Evolutionary conservation across 2,797 vertebrate species (phyloP), one percentile per base, ranked within the genome.

Genomic region (Coluber constrictor): DNA sequence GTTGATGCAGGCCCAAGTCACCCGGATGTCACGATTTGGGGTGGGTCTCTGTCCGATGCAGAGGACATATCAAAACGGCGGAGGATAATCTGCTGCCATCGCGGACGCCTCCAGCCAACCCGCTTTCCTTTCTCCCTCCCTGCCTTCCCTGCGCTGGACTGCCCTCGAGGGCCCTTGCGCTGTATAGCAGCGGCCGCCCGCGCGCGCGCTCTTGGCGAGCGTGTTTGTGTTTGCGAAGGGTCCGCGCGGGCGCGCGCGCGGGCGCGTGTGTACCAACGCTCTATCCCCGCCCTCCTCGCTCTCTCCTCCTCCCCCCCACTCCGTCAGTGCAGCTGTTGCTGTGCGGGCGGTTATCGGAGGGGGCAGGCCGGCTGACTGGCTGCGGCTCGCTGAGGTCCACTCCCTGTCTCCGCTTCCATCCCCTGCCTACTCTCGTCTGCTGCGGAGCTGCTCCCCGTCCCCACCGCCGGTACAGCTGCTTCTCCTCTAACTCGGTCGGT

Each of bases 251-350:
- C 2, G 8, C 5, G 0, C 47, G 47, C 51, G n/a, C 51, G 59
- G 8, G 29, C 0, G 56, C 0, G 74, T 9, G 15, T 12, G 55
- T 1, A 15, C 87, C 5, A 18, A 74, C 79, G 29, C 55, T 32
- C 83, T 59, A 15, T 86, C 32, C n/a, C 93, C 59, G 91, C 92
- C 93, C 88, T 91, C 88, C 83, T 92, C 93, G 61, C 93, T 90
- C 91, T 94, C 88, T 16, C 20, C n/a, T 15, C 86, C 43, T 61
- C 90, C 91, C 87, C 8, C 57, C 23, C 83, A 51, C 92, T 47
- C 93, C 92, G 91, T 93, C 94, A 91, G 94, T 95, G 95, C 94
- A 94, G 94, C 94, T 95, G 95, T 90, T 91, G 93, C 91, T 90
- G 88, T 56, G 92, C 94, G 25, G 55, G 86, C 59, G 66, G 74